Conservation (phyloP, 64 coral and sea anemone genomes). For the Exaiptasia diaphana region DNA sequence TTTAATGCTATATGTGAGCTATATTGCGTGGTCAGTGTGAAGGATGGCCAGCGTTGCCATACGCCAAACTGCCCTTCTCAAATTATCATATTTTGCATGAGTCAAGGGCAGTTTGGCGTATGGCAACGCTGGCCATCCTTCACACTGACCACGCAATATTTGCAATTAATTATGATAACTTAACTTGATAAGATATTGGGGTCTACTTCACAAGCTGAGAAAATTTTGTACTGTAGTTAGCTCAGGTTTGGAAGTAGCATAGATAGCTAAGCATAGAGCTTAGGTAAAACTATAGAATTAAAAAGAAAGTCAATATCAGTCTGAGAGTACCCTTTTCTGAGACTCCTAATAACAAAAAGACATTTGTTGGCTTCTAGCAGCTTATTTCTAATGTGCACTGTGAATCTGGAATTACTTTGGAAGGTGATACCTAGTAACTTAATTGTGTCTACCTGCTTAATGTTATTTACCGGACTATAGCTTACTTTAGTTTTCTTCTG, state of each 20-base stretch:
- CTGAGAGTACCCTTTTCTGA: constrained; percentile 7
- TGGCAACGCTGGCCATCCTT: too few species aligned
- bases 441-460: constrained; percentile 12
- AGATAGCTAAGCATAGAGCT: constrained; percentile 35
- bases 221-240: constrained; percentile 22
- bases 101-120: too few species aligned
- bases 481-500: neutral
- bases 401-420: constrained; percentile 44
- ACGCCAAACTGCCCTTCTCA: too few species aligned
- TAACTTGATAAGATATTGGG: too few species aligned
- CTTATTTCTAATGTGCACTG: constrained; percentile 55
- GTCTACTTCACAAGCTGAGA: too few species aligned
- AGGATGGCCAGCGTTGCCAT: too few species aligned
- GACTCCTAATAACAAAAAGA: constrained; percentile 15
- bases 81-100: too few species aligned
- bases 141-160: too few species aligned
- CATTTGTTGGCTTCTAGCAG: constrained; percentile 35
- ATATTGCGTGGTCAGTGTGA: too few species aligned
- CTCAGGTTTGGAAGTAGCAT: constrained; percentile 14
- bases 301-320: constrained; percentile 13
- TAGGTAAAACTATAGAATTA: constrained; percentile 28
- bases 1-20: too few species aligned
- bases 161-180: too few species aligned
- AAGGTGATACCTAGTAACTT: constrained; percentile 25
- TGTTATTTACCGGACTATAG: neutral